Percentiles rank a stretch among this genome's conserved stretches.
Evolutionary conservation across 2,797 vertebrate species (phyloP).

Genomic region (Scolopax rusticola): DNA sequence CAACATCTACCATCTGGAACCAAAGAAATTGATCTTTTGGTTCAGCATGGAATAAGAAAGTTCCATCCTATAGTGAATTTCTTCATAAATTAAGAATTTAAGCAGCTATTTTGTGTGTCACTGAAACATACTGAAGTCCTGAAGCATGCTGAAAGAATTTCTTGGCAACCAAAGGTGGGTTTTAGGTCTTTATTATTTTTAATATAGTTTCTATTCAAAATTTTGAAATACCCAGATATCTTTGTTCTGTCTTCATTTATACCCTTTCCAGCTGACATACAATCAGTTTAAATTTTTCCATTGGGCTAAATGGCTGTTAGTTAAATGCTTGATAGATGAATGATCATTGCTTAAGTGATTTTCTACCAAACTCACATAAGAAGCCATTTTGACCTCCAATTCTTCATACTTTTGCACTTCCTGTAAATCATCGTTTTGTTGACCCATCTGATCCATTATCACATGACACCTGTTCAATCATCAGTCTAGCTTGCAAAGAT

Average conservation of each 20-base stretch:
- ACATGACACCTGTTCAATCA: neutral
- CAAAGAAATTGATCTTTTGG: neutral
- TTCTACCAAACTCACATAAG: neutral
- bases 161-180: neutral
- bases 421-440: neutral
- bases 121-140: neutral
- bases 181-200: neutral
- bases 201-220: neutral
- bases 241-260: neutral
- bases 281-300: neutral
- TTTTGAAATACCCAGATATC: neutral
- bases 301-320: neutral
- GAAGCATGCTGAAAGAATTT: neutral
- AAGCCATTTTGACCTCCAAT: neutral
- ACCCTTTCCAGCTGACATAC: neutral
- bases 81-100: neutral
- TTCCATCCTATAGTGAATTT: neutral
- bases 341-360: neutral
- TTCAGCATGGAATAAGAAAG: neutral
- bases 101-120: neutral
- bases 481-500: neutral
- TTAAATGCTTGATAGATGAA: neutral
- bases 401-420: neutral
- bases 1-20: neutral
- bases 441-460: neutral